Base-by-base conservation (phyloP, 2,888 invertebrate genomes). In the Bruchidius siliquastri region DNA sequence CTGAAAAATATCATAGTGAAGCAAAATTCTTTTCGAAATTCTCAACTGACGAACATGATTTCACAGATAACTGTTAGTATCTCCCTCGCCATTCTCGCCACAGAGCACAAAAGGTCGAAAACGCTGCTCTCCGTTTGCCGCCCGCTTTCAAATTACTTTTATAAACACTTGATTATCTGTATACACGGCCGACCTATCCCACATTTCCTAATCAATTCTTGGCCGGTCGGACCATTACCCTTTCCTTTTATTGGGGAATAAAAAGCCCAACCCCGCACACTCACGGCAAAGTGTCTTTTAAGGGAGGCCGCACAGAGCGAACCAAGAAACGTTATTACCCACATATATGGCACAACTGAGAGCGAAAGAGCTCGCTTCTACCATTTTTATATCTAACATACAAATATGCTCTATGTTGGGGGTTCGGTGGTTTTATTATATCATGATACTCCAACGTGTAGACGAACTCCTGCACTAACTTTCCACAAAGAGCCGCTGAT, bases 111-210 rank as follows among this genome's bases (percentile, higher is more conserved):
- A 49, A 49, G 13, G 13, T 3, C 49, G 1, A 13, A 49, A 49
- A 49, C 49, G 49, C 49, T 49, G 3, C 49, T 49, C 49, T 49
- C 49, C 6, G 49, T 49, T 49, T 49, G 1, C 49, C 49, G 13
- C 49, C 49, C 49, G 49, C 49, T 49, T 49, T 49, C 49, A 49
- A 49, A 49, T 49, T 49, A 69, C 71, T 76, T 76, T 76, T 74
- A 76, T 76, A 73, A 76, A 76, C 74, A 72, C 74, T 74, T 74
- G 73, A 72, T 76, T 76, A 76, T 72, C 70, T 73, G 70, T 49
- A 72, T 76, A 76, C 76, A 72, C 74, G 74, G 72, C 71, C 49
- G 73, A 68, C 72, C 69, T 22, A 70, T 72, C 71, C 68, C 72
- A 74, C 67, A 26, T 22, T 30, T 20, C 22, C 67, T 67, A 69